Evolutionary conservation across 2,888 invertebrate species (phyloP).

Genomic region (Aromia moschata): DNA sequence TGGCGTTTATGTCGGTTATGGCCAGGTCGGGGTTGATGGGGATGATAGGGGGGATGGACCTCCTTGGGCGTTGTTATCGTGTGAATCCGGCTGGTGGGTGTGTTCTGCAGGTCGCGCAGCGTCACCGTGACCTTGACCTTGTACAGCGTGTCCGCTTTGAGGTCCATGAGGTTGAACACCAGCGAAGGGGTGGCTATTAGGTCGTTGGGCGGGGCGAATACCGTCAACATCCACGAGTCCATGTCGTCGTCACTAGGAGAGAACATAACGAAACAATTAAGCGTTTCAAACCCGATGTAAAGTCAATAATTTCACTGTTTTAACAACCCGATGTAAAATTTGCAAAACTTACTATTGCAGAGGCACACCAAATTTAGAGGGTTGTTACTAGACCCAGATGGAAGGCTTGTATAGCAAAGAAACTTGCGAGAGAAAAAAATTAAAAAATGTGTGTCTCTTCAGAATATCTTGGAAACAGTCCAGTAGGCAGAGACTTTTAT

Average conservation of each 20-base stretch:
- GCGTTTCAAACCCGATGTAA: too few species aligned
- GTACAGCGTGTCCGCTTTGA: slow-evolving; percentile 83
- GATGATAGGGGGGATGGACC: slow-evolving; percentile 67
- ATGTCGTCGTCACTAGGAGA: slow-evolving; percentile 70
- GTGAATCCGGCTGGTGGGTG: slow-evolving; percentile 80
- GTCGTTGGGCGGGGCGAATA: slow-evolving; percentile 87
- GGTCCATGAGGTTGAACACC: slow-evolving; percentile 81
- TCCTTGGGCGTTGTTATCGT: slow-evolving; percentile 75
- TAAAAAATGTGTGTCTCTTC: too few species aligned
- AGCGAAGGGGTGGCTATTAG: slow-evolving; percentile 85
- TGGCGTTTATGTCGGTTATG: slow-evolving; percentile 79
- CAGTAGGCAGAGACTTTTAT: too few species aligned
- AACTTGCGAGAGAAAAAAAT: too few species aligned
- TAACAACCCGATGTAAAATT: too few species aligned
- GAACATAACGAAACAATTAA: too few species aligned
- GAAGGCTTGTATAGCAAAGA: too few species aligned
- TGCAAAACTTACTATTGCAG: too few species aligned
- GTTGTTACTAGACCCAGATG: too few species aligned
- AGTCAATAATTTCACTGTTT: too few species aligned
- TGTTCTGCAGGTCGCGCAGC: slow-evolving; percentile 79
- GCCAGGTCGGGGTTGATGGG: slow-evolving; percentile 78
- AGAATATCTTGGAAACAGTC: too few species aligned
- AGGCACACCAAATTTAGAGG: too few species aligned
- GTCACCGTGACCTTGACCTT: slow-evolving; percentile 83
- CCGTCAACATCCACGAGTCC: slow-evolving; percentile 82